These are phyloP conservation scores for Micrastur ruficollis DNA, from an alignment of 2,797 vertebrate species.

Conservation along the genomic window DNA sequence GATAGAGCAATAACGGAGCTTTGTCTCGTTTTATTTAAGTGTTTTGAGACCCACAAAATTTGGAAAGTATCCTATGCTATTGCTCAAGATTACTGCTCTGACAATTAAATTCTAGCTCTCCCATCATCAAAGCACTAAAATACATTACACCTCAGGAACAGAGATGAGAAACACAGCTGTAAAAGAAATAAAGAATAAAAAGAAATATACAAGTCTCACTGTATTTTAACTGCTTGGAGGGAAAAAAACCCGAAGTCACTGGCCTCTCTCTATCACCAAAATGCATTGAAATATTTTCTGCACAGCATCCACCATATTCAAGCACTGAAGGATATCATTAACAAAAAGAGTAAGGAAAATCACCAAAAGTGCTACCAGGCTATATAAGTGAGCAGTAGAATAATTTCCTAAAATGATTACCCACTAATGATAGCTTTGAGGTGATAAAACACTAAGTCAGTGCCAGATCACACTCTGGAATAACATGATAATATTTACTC, in stretches of 20 bases:
- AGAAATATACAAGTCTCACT: neutral
- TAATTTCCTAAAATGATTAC: conserved; percentile 52
- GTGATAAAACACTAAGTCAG: conserved; percentile 30
- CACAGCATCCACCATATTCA: neutral
- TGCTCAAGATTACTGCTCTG: neutral
- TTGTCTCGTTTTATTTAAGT: neutral
- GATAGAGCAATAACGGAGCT: neutral
- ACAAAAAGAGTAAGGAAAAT: conserved; percentile 7
- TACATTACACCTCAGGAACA: neutral
- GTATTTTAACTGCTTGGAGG: neutral
- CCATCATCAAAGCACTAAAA: conserved; percentile 4
- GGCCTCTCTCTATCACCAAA: neutral
- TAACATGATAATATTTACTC: conserved; percentile 33
- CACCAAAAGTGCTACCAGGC: neutral
- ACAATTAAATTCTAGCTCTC: neutral
- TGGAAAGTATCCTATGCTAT: neutral
- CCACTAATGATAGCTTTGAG: conserved; percentile 50
- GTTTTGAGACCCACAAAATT: neutral
- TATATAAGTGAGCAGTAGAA: conserved; percentile 37
- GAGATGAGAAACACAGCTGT: neutral
- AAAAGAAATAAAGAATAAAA: conserved; percentile 21
- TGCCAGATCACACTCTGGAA: conserved; percentile 22
- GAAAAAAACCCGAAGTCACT: neutral
- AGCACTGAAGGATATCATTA: neutral
- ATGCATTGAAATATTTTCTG: conserved; percentile 23